Evolutionary conservation across 2,113 vertebrate genomes (phyloP).

Genomic region (Oreochromis aureus): DNA sequence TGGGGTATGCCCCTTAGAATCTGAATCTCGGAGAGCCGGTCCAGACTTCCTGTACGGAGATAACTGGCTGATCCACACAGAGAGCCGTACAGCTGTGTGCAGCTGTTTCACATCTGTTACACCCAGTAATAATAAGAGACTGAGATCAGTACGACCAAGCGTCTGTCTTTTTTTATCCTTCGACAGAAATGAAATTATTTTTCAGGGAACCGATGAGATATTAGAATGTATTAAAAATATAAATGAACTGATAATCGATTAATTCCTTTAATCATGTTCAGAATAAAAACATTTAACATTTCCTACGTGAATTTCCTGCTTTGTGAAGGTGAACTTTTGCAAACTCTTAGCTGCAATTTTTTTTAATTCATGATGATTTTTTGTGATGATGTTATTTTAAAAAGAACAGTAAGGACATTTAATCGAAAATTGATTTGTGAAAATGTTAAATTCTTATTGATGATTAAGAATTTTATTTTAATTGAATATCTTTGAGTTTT

Average conservation of each 20-base stretch:
- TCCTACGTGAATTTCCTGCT: background rate
- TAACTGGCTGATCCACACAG: background rate
- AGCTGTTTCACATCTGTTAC: background rate
- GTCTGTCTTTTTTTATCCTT: background rate
- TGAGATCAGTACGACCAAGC: background rate
- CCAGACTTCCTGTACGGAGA: background rate
- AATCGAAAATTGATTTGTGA: background rate
- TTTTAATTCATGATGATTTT: background rate
- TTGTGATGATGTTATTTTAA: background rate
- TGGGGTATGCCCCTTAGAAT: background rate
- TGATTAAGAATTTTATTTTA: background rate
- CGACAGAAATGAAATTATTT: background rate
- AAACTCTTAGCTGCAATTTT: background rate
- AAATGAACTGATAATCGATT: background rate
- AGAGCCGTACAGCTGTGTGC: background rate
- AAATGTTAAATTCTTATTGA: background rate
- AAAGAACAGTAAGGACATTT: background rate
- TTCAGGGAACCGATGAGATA: background rate
- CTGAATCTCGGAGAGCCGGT: background rate
- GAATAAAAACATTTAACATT: background rate
- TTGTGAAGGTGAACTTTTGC: background rate
- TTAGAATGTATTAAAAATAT: background rate
- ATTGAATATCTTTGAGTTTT: background rate
- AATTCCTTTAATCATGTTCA: background rate
- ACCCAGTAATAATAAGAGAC: slow-evolving; percentile 3